Base-by-base conservation (phyloP, 2,888 invertebrate genomes). In the Drosophila gaucha region DNA sequence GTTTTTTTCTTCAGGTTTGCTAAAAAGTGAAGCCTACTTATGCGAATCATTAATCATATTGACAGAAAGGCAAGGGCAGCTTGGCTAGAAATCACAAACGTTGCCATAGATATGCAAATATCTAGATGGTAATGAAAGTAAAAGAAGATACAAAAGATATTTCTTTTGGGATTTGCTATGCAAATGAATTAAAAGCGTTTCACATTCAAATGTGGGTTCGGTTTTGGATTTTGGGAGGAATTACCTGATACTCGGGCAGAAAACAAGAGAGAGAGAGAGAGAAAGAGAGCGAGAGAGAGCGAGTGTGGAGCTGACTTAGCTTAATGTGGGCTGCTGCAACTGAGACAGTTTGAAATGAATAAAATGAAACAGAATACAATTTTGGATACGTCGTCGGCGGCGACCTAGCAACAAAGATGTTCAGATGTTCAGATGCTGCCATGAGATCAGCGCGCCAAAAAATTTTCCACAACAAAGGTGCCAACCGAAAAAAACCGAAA, bases 381-480 rank as follows among this genome's bases (percentile, higher is more conserved):
- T 54, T 57, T 57, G 47, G 47, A 20, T 35, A 38, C 31, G 39
- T 49, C 55, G 30, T 14, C 52, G 5, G 18, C n/a, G 46, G 31
- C 62, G 63, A 62, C 73, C 67, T 77, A 62, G 77, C 77, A 74
- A 74, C 77, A 76, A 63, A 22, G 4, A 10, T 51, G 28, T 5
- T 36, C 1, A 20, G 41, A 30, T 52, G 28, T 41, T 52, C 14
- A 30, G 14, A 43, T 33, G 51, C 16, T 49, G 67, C 8, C 46
- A 74, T 78, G 71, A 76, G 80, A 79, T 76, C 77, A 76, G 77
- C 64, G 67, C 62, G 73, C 65, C 67, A 79, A 71, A 76, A 75
- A 77, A 76, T 66, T 76, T 77, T 80, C 77, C 77, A 72, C 68
- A 72, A 65, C 56, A 75, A 67, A 79, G 59, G 73, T 73, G 74